A percentile compares a stretch with the other conserved stretches of the same genome.
phyloP scores from a whole-genome alignment of 1,140 invertebrate species.

The Dysdera silvatica region DNA sequence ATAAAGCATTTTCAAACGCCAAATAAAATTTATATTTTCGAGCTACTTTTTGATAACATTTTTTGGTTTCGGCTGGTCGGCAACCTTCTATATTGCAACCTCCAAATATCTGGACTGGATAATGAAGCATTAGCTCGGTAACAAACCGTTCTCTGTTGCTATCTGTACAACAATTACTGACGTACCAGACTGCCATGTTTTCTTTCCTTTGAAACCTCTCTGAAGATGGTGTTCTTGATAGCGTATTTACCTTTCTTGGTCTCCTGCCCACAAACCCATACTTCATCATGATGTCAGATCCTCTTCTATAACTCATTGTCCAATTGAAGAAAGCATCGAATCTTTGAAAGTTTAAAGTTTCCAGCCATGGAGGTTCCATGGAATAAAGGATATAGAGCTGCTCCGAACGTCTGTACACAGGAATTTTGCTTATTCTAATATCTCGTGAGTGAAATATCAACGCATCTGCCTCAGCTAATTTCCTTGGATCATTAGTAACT shows the following conservation, averaged over 20 bases:
- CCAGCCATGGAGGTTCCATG: constrained; percentile 27
- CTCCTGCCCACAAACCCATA: constrained; percentile 17
- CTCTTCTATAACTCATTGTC: constrained; percentile 40
- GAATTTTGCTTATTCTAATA: constrained; percentile 15
- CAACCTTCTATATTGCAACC: constrained; percentile 38
- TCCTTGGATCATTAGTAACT: constrained; percentile 12
- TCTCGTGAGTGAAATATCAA: constrained; percentile 31
- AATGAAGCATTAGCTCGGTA: constrained; percentile 33
- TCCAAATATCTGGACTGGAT: constrained; percentile 41
- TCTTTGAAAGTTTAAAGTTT: constrained; percentile 17
- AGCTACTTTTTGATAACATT: constrained; percentile 32
- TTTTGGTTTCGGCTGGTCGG: constrained; percentile 18
- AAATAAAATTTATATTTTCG: constrained; percentile 43
- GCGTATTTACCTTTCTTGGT: too few species aligned
- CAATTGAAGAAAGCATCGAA: constrained; percentile 37
- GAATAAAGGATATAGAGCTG: constrained; percentile 33
- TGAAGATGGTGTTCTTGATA: neutral
- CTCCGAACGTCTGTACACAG: neutral
- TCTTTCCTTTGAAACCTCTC: constrained; percentile 34
- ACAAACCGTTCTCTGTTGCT: constrained; percentile 36
- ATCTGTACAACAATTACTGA: constrained; percentile 38
- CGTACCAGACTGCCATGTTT: constrained; percentile 45
- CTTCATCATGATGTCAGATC: constrained; percentile 28
- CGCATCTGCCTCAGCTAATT: constrained; percentile 20
- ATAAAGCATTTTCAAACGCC: constrained; percentile 47